Base-by-base conservation (phyloP, 2,888 invertebrate genomes). In the Conomelus anceps region DNA sequence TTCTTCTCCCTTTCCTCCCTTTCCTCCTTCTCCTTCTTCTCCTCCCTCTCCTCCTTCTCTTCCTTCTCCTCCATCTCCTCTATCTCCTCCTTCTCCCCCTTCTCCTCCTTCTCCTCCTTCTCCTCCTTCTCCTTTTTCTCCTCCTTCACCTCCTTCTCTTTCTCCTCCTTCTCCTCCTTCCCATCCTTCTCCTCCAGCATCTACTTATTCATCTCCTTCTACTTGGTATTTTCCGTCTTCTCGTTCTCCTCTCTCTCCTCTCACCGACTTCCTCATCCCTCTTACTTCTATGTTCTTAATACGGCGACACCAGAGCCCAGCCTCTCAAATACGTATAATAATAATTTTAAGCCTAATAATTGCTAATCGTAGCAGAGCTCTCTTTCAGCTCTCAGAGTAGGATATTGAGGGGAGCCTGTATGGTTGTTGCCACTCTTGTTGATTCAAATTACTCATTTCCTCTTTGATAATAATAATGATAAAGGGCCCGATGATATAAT, bases 1-100 rank as follows among this genome's bases (percentile, higher is more conserved):
- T 84, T 89, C 86, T 87, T 87, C 84, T 87, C 85, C 87, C 84
- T 89, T 89, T 87, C 89, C 87, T 89, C 86, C 87, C 86, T 89
- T 89, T 89, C 89, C 86, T 22, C 41, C 23, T 24, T 87, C 86
- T 89, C 86, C 86, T 87, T 89, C 84, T 87, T 87, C 41, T 22
- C 29, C 24, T 86, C 23, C 85, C 86, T 24, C 9, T 63, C 34
- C 86, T 24, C 89, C 89, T 26, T 23, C 22, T 85, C 86, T 86
- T 34, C 29, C 86, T 24, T 84, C n/a, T n/a, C n/a, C n/a, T n/a
- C n/a, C n/a, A n/a, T n/a, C n/a, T n/a, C n/a, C n/a, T n/a, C n/a
- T n/a, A 85, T 24, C 86, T 85, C n/a, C 86, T 88, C 88, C 34
- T 24, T 84, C 88, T 88, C 22, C n/a, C n/a, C n/a, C n/a, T n/a